Conservation (phyloP, 2,113 vertebrate species). For the Sceloporus undulatus region DNA sequence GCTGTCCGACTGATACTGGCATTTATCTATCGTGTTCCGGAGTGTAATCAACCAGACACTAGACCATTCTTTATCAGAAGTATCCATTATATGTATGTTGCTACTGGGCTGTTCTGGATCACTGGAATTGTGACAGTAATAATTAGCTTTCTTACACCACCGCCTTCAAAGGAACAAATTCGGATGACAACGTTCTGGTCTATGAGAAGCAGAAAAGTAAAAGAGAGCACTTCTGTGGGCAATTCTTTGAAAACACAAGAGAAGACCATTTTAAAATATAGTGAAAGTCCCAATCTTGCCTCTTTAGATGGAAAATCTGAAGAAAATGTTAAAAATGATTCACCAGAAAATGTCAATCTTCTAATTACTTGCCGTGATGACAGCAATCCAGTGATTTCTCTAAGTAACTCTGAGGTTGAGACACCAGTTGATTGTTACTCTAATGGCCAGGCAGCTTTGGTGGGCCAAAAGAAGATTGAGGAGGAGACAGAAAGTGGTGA, state of each 20-base stretch:
- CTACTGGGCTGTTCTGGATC: slow-evolving; percentile 93
- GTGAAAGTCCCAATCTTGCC: slow-evolving; percentile 78
- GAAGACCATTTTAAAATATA: slow-evolving; percentile 78
- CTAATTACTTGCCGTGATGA: slow-evolving; percentile 84
- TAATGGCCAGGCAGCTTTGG: slow-evolving; percentile 81
- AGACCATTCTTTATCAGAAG: slow-evolving; percentile 88
- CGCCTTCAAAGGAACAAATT: slow-evolving; percentile 87
- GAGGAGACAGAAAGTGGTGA: slow-evolving; percentile 65
- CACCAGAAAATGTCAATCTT: slow-evolving; percentile 86
- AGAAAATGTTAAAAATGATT: slow-evolving; percentile 83
- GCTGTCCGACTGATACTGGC: slow-evolving; percentile 86
- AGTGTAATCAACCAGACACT: slow-evolving; percentile 90
- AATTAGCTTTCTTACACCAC: slow-evolving; percentile 91
- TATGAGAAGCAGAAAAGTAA: slow-evolving; percentile 70
- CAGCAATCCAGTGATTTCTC: slow-evolving; percentile 80
- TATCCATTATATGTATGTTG: slow-evolving; percentile 97
- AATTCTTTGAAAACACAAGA: slow-evolving; percentile 81
- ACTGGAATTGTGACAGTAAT: slow-evolving; percentile 87
- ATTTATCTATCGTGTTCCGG: slow-evolving; percentile 91
- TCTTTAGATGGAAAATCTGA: slow-evolving; percentile 86
- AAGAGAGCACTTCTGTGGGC: slow-evolving; percentile 65
- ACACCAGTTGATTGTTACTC: slow-evolving; percentile 86
- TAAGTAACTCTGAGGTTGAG: slow-evolving; percentile 85
- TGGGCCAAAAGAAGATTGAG: slow-evolving; percentile 77
- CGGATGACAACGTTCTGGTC: slow-evolving; percentile 93